These are phyloP conservation scores for Gonocerus acuteangulatus DNA, from an alignment of 2,888 invertebrate genomes.

Conservation along the genomic window DNA sequence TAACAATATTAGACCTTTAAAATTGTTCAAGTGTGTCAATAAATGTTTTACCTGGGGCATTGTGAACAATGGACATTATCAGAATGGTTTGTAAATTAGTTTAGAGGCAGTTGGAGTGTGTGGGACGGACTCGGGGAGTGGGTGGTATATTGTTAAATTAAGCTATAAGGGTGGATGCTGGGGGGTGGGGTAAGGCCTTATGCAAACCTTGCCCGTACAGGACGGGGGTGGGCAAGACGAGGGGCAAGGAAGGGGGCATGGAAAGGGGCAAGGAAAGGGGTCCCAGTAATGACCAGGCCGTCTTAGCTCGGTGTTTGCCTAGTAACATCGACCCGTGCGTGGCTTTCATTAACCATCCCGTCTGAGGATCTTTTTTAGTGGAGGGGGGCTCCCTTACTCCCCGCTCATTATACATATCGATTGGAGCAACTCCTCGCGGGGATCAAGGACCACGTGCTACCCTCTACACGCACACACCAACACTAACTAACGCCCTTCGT, in stretches of 20 bases:
- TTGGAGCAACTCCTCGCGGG: constrained; percentile 30
- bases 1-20: too few relatives aligned
- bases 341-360: constrained; percentile 21
- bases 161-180: constrained; percentile 13
- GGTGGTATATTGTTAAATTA: constrained; percentile 23
- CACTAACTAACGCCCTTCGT: constrained; percentile 32
- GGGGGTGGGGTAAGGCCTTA: constrained; percentile 3
- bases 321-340: constrained; percentile 22
- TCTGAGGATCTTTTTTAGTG: constrained; percentile 22
- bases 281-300: constrained; percentile 26
- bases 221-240: not conserved
- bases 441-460: constrained; percentile 36
- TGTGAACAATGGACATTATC: too few relatives aligned
- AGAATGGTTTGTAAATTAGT: not conserved
- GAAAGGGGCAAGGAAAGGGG: too few relatives aligned
- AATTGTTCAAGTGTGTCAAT: too few relatives aligned
- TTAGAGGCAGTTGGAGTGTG: not conserved
- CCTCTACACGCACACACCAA: constrained; percentile 18
- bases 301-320: constrained; percentile 25
- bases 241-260: too few relatives aligned
- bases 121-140: not conserved
- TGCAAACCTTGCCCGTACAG: not conserved
- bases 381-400: constrained; percentile 8
- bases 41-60: too few relatives aligned
- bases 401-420: constrained; percentile 37